These are phyloP conservation scores for Synanthedon myopaeformis DNA, from an alignment of 2,888 invertebrate species.

Conservation along the genomic window DNA sequence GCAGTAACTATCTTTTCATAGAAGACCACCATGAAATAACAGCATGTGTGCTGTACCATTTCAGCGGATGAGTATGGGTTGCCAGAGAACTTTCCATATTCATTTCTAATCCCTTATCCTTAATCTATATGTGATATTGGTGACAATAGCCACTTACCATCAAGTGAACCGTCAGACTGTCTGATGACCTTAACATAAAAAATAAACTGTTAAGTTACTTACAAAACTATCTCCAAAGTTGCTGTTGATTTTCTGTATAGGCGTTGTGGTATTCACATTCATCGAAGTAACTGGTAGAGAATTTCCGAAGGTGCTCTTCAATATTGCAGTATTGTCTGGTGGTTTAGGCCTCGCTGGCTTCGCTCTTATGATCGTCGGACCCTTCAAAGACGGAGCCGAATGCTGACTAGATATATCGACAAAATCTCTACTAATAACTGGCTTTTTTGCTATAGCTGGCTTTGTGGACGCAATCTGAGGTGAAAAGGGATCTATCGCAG, in stretches of 20 bases:
- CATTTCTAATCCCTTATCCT: too few species aligned
- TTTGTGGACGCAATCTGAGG: conserved; percentile 41
- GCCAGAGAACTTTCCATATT: too few species aligned
- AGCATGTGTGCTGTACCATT: too few species aligned
- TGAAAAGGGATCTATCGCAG: conserved; percentile 68
- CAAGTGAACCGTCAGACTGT: too few species aligned
- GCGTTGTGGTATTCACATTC: conserved; percentile 53
- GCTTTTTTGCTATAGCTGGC: conserved; percentile 56
- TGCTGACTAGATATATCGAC: conserved; percentile 71
- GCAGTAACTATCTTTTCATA: too few species aligned
- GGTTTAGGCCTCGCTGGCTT: conserved; percentile 72
- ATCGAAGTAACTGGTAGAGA: conserved; percentile 38
- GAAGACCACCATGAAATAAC: too few species aligned
- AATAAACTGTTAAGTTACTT: conserved; percentile 22
- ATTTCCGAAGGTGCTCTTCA: conserved; percentile 48
- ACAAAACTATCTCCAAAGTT: conserved; percentile 48
- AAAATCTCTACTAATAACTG: conserved; percentile 73
- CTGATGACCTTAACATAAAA: neutral
- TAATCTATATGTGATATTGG: too few species aligned
- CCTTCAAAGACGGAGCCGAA: conserved; percentile 47
- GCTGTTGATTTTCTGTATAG: conserved; percentile 50
- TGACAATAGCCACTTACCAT: too few species aligned
- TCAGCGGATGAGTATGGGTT: too few species aligned
- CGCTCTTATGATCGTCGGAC: conserved; percentile 82
- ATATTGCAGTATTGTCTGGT: conserved; percentile 55